These are phyloP conservation scores for Apaloderma vittatum DNA, from an alignment of 2,113 vertebrate genomes.

Conservation along the genomic window DNA sequence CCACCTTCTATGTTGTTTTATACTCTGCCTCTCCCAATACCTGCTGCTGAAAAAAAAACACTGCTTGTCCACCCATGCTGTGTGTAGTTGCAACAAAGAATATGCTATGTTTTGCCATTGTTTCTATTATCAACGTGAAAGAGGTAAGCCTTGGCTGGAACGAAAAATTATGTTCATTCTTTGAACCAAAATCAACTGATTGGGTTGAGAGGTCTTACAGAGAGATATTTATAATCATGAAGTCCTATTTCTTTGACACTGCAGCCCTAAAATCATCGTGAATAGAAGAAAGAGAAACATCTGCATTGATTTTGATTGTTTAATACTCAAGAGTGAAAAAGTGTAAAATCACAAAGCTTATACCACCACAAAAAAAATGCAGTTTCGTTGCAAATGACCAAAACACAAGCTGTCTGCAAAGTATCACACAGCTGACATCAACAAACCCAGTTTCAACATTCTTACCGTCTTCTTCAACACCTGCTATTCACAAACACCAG, in stretches of 20 bases:
- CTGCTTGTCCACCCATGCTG: not conserved
- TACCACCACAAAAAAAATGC: constrained; percentile 54
- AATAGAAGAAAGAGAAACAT: constrained; percentile 13
- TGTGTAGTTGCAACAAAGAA: not conserved
- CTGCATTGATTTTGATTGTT: constrained; percentile 55
- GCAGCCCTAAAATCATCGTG: not conserved
- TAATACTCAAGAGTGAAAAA: constrained; percentile 76
- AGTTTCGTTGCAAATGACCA: constrained; percentile 60
- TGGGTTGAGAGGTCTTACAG: not conserved
- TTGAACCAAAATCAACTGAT: not conserved
- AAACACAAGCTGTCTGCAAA: constrained; percentile 60
- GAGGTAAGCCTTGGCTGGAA: not conserved
- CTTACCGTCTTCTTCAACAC: constrained; percentile 63
- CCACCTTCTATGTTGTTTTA: not conserved
- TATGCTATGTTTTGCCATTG: not conserved
- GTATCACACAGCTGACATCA: constrained; percentile 52
- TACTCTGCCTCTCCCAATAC: not conserved
- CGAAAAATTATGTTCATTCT: not conserved
- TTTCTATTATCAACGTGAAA: not conserved
- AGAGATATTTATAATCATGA: not conserved
- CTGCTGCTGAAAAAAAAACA: not conserved
- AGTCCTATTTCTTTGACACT: not conserved
- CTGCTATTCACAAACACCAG: constrained; percentile 53
- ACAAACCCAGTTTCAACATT: constrained; percentile 56
- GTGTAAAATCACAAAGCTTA: constrained; percentile 74